These are phyloP conservation scores for Dolichoris vasculosae DNA, from an alignment of 1,140 invertebrate species.

Conservation along the genomic window DNA sequence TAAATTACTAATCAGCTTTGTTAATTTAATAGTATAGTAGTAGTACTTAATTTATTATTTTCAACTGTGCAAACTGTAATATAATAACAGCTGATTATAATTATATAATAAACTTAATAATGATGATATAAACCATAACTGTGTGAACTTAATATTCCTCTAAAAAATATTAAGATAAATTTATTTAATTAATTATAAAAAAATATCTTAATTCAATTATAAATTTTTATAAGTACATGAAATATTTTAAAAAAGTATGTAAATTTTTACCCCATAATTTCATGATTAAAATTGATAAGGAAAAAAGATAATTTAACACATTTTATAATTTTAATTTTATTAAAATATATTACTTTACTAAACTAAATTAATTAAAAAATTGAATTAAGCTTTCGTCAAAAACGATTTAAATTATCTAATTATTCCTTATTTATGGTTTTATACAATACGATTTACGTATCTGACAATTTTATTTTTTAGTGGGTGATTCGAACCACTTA, in stretches of 20 bases:
- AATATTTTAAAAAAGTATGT: background rate
- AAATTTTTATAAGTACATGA: background rate
- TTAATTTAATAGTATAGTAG: background rate
- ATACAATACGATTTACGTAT: slow-evolving; percentile 29
- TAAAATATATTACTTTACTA: background rate
- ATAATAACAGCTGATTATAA: slow-evolving; percentile 10
- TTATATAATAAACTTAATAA: slow-evolving; percentile 13
- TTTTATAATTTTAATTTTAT: no score
- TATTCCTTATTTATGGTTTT: slow-evolving; percentile 54
- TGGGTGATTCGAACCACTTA: slow-evolving; percentile 22
- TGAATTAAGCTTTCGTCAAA: slow-evolving; percentile 2
- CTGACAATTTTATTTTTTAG: slow-evolving; percentile 52
- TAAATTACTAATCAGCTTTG: background rate
- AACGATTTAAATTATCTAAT: background rate
- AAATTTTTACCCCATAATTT: no score
- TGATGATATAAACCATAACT: slow-evolving; percentile 22
- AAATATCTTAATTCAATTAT: background rate
- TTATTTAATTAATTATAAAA: slow-evolving; percentile 11
- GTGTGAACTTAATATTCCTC: slow-evolving; percentile 29
- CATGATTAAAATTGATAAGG: no score
- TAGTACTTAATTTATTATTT: background rate
- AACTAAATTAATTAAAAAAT: background rate
- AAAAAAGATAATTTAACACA: no score
- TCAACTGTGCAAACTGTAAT: slow-evolving; percentile 1
- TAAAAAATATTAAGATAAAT: slow-evolving; percentile 2